These are phyloP conservation scores for Phaethornis superciliosus DNA, from an alignment of 2,113 vertebrate species.

Conservation along the genomic window DNA sequence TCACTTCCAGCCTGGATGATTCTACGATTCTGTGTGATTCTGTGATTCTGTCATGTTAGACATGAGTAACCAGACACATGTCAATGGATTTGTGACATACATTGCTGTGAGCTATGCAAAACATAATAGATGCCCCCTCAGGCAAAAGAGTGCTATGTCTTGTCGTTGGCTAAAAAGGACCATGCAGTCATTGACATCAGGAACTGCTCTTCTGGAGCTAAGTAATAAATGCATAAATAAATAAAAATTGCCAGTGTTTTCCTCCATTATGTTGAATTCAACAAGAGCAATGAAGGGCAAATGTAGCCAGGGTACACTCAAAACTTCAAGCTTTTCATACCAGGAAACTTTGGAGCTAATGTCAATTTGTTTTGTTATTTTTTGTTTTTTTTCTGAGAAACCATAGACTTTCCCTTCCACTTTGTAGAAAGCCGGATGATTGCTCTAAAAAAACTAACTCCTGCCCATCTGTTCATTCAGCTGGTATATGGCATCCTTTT, in stretches of 20 bases:
- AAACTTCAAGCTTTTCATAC: not conserved
- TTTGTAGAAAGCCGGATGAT: conserved; percentile 15
- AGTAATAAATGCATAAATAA: not conserved
- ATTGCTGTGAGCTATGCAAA: not conserved
- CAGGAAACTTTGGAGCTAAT: not conserved
- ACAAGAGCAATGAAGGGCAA: not conserved
- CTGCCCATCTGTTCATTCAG: conserved; percentile 31
- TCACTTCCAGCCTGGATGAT: no score
- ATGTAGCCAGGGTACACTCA: not conserved
- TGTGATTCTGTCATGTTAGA: not conserved
- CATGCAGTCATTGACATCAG: not conserved
- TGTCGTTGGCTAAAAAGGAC: not conserved
- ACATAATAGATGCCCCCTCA: not conserved
- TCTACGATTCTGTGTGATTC: no score
- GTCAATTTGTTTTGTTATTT: not conserved
- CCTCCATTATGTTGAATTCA: not conserved
- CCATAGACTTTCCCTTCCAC: not conserved
- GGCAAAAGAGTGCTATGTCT: not conserved
- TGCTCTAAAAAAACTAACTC: conserved; percentile 7
- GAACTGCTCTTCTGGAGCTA: not conserved
- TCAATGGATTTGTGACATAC: not conserved
- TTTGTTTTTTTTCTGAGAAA: not conserved
- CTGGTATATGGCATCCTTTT: not conserved
- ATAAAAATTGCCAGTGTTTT: not conserved
- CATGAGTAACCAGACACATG: not conserved